Conservation (phyloP, 2,797 vertebrate species). For the Acanthurus leucopareius region DNA sequence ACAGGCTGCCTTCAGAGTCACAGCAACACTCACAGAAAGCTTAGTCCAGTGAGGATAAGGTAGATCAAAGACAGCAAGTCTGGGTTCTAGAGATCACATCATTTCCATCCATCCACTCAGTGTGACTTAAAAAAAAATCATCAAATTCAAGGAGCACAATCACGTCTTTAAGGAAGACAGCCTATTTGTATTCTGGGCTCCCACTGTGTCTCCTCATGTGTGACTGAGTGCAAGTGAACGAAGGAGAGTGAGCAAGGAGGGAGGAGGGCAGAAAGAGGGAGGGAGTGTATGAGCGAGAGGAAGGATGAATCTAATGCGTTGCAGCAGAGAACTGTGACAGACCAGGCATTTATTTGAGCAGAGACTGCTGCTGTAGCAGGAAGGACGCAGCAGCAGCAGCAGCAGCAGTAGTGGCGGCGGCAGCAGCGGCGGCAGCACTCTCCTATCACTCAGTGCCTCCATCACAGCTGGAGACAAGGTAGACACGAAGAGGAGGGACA, state of each 20-base stretch:
- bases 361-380: slow-evolving; percentile 77
- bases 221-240: slow-evolving; percentile 82
- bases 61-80: slow-evolving; percentile 55
- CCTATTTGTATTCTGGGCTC: slow-evolving; percentile 86
- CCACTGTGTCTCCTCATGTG: slow-evolving; percentile 79
- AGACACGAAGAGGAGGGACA: slow-evolving; percentile 63
- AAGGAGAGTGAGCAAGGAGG: slow-evolving; percentile 74
- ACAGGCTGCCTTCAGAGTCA: slow-evolving; percentile 22
- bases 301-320: slow-evolving; percentile 82
- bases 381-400: slow-evolving; percentile 60
- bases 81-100: slow-evolving; percentile 50
- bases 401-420: slow-evolving; percentile 24
- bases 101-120: slow-evolving; percentile 36
- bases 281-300: slow-evolving; percentile 73
- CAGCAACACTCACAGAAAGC: slow-evolving; percentile 17
- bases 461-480: slow-evolving; percentile 72
- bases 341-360: slow-evolving; percentile 83
- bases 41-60: slow-evolving; percentile 38
- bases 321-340: slow-evolving; percentile 86
- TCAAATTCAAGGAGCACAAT: slow-evolving; percentile 80
- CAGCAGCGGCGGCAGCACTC: slow-evolving; percentile 37
- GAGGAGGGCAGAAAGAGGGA: slow-evolving; percentile 68
- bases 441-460: slow-evolving; percentile 73
- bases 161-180: slow-evolving; percentile 82
- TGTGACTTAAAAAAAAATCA: slow-evolving; percentile 54